Conservation (phyloP, 2,113 vertebrate genomes). For the Archocentrus centrarchus region DNA sequence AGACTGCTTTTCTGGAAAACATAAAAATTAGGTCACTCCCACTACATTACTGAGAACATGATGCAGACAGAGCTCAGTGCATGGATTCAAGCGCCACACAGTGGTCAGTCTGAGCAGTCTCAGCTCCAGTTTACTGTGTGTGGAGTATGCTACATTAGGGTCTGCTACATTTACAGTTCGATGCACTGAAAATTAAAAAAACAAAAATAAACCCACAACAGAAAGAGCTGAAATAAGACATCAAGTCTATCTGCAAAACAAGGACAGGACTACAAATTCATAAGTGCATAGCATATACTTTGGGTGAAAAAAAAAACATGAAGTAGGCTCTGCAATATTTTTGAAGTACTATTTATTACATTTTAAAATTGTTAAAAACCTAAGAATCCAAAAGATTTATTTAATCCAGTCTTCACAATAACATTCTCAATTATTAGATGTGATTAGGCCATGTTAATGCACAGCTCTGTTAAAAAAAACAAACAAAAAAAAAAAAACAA, state of each 20-base stretch:
- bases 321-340: not conserved
- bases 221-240: no score
- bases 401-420: not conserved
- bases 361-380: slow-evolving; percentile 49
- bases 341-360: not conserved
- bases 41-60: slow-evolving; percentile 15
- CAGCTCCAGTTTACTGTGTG: not conserved
- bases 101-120: slow-evolving; percentile 46
- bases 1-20: slow-evolving; percentile 11
- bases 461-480: slow-evolving; percentile 27
- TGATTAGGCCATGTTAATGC: slow-evolving; percentile 23
- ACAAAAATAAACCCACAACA: not conserved
- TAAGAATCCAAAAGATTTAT: slow-evolving; percentile 6
- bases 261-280: not conserved
- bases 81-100: slow-evolving; percentile 47
- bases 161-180: not conserved
- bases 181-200: not conserved
- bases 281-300: not conserved
- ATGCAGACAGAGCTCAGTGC: not conserved
- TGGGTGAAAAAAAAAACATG: not conserved
- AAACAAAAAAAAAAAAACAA: slow-evolving; percentile 5
- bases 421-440: not conserved
- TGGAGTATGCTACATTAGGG: not conserved
- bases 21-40: slow-evolving; percentile 63
- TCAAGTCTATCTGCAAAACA: no score